Evolutionary conservation across 2,888 invertebrate species (phyloP), one percentile per base, ranked within the genome.

Genomic region (Agonopterix arenella): DNA sequence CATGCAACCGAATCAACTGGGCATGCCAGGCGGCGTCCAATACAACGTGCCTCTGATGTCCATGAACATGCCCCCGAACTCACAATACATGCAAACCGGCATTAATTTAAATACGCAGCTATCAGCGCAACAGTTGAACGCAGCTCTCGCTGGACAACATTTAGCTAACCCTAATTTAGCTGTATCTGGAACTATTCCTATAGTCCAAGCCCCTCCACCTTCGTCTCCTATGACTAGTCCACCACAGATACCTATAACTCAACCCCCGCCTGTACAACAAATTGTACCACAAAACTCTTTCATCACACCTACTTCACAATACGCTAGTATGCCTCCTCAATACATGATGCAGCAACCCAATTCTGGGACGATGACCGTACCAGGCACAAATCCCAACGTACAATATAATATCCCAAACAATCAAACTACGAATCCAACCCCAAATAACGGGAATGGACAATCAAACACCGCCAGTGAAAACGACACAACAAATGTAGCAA

Each of bases 41-140:
- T 89, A 89, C 57, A 88, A 86, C 44, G 71, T 88, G 49, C 85
- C 86, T 0, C 54, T 86, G 2, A 88, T 86, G 85, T 78, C 74
- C 7, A 84, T 88, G 84, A 86, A 86, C 40, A 76, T 89, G 79
- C 84, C 66, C 4, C 73, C 70, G 0, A 80, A 78, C 46, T 77
- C 84, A 0, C 86, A 86, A 44, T 89, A 86, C 52, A 77, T 89
- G 81, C 84, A 70, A 0, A 64, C 80, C 0, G 85, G 88, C 0
- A 67, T 89, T 8, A 89, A 85, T 51, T 60, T 89, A 1, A 86
- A 86, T 53, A 76, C 84, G 47, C 85, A 79, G 57, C 63, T 88
- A n/a, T 81, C 88, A 1, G 81, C 86, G 1, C 88, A 88, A 54
- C 88, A 89, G 52, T 55, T 89, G 1, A 88, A 86, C 54, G 85